Percentiles rank a stretch among this genome's conserved stretches.
Evolutionary conservation across 1,140 invertebrate species (phyloP).

Genomic region (Eulimnadia texana): DNA sequence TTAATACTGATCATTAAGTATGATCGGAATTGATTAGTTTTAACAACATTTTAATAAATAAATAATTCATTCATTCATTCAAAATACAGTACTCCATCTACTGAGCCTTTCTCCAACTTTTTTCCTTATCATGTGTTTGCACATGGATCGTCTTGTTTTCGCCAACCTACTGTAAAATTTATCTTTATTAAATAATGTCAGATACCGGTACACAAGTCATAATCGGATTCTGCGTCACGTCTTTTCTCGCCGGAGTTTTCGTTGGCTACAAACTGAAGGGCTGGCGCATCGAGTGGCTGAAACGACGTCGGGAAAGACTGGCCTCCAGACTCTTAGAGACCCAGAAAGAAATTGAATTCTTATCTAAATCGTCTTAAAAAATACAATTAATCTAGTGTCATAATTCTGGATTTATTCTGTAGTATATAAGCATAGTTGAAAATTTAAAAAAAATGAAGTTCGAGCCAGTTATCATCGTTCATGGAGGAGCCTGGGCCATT

Average conservation of each 20-base stretch:
- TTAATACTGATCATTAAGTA: too few relatives aligned
- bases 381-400: background rate
- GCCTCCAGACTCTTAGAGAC: constrained; percentile 24
- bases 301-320: constrained; percentile 24
- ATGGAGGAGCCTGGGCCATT: constrained; percentile 24
- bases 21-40: too few relatives aligned
- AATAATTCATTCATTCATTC: too few relatives aligned
- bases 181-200: too few relatives aligned
- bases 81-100: too few relatives aligned
- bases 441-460: constrained; percentile 9
- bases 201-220: background rate
- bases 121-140: too few relatives aligned
- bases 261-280: constrained; percentile 27
- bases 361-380: constrained; percentile 18
- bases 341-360: constrained; percentile 25
- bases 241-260: constrained; percentile 22
- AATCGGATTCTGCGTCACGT: constrained; percentile 16
- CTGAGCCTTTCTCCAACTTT: too few relatives aligned
- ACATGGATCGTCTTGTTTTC: too few relatives aligned
- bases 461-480: constrained; percentile 21
- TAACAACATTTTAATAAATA: too few relatives aligned
- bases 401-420: constrained; percentile 2
- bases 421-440: too few relatives aligned
- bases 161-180: too few relatives aligned
- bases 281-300: constrained; percentile 26